Percentiles rank a stretch among this genome's conserved stretches.
These are phyloP conservation scores for Vidua chalybeata DNA, from an alignment of 2,113 vertebrate species.

Conservation along the genomic window DNA sequence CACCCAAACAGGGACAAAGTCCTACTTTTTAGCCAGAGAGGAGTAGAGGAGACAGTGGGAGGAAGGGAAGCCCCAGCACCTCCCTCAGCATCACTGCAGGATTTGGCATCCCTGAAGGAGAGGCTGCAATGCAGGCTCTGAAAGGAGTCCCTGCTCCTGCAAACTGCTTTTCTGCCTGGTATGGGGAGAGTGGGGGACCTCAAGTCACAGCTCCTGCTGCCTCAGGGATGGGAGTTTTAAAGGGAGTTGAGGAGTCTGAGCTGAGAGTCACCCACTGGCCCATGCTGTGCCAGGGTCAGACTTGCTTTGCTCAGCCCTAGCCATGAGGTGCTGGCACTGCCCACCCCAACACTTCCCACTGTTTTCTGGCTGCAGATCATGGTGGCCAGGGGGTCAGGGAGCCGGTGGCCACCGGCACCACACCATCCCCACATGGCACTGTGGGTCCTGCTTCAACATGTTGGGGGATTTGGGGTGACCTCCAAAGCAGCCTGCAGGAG, in stretches of 20 bases:
- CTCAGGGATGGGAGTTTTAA: neutral
- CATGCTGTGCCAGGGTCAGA: fast-evolving
- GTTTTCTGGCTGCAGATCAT: neutral
- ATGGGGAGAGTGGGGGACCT: neutral
- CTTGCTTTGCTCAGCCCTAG: neutral
- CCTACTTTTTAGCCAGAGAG: neutral
- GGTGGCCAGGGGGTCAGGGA: neutral
- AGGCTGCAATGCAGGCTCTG: neutral
- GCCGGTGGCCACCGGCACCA: neutral
- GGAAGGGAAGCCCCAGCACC: neutral
- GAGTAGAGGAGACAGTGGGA: neutral
- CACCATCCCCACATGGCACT: neutral
- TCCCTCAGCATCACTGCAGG: neutral
- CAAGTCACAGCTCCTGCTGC: neutral
- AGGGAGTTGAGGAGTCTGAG: neutral
- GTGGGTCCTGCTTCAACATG: neutral
- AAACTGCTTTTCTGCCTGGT: neutral
- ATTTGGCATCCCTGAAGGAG: neutral
- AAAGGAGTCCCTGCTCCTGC: neutral
- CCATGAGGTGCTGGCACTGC: neutral
- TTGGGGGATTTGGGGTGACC: neutral
- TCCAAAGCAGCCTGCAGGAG: neutral
- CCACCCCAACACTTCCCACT: neutral
- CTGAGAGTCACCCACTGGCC: neutral
- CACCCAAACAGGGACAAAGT: neutral